Percentiles rank a stretch among this genome's conserved stretches.
Conservation (phyloP, 2,888 invertebrate species). For the Chaetogeoica ovagalla region DNA sequence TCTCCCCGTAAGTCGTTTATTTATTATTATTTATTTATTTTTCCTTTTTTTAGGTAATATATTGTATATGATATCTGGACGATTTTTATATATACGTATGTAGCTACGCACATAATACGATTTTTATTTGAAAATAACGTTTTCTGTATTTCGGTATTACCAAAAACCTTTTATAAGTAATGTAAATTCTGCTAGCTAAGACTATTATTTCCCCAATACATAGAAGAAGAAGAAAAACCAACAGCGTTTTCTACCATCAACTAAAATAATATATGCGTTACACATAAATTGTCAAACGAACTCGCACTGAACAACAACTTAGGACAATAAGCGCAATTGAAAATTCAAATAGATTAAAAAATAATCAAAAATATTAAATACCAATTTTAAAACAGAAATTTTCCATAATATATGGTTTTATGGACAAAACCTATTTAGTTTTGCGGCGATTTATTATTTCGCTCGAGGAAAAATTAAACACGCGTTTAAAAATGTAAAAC, state of each 20-base stretch:
- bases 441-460: no score
- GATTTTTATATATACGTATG: neutral
- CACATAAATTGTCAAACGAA: neutral
- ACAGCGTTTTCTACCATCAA: neutral
- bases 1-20: neutral
- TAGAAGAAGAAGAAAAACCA: neutral
- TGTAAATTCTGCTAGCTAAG: neutral
- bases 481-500: no score
- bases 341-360: no score
- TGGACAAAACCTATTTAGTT: no score
- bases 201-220: neutral
- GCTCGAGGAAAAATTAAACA: no score
- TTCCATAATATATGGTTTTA: no score
- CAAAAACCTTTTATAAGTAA: neutral
- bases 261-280: neutral
- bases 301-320: no score
- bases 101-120: neutral
- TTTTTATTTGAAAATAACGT: constrained; percentile 13
- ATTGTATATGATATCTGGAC: constrained; percentile 10
- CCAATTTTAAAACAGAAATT: no score
- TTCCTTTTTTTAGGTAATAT: neutral
- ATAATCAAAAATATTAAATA: no score
- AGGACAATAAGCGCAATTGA: no score
- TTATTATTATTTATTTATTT: neutral
- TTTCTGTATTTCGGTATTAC: neutral